phyloP scores from a whole-genome alignment of 2,888 invertebrate species.

The Matsumyia berberina region DNA sequence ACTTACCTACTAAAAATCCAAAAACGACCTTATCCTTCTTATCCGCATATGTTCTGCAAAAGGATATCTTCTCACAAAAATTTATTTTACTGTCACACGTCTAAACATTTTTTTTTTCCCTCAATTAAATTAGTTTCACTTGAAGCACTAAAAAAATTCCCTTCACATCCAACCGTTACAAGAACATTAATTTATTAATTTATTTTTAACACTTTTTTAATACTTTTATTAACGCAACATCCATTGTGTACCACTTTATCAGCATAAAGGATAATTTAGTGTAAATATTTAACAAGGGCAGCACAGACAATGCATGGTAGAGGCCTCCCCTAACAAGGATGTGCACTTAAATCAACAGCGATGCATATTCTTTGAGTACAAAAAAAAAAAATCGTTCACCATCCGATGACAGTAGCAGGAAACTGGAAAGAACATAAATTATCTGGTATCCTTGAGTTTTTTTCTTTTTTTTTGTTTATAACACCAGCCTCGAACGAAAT shows the following conservation, averaged over 20 bases:
- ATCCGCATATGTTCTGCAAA: slow-evolving; percentile 17
- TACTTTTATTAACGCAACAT: slow-evolving; percentile 15
- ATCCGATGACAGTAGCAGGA: not conserved
- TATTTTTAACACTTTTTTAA: slow-evolving; percentile 6
- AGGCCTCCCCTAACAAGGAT: slow-evolving; percentile 28
- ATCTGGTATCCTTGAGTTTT: slow-evolving; percentile 7
- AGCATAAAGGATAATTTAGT: slow-evolving; percentile 33
- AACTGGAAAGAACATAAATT: not conserved
- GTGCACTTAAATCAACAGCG: slow-evolving; percentile 36
- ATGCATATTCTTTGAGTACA: not conserved
- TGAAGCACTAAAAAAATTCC: slow-evolving; percentile 2
- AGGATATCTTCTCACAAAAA: slow-evolving; percentile 15
- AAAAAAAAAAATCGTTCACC: slow-evolving; percentile 16
- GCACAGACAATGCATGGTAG: slow-evolving; percentile 3
- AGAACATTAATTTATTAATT: slow-evolving; percentile 13
- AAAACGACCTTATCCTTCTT: slow-evolving; percentile 31
- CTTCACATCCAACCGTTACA: slow-evolving; percentile 6
- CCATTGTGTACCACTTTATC: slow-evolving; percentile 24
- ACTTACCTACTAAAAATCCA: slow-evolving; percentile 49
- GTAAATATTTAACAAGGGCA: slow-evolving; percentile 32
- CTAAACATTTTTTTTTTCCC: not conserved
- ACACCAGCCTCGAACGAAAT: not conserved
- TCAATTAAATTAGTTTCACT: slow-evolving; percentile 15
- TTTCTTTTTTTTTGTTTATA: not conserved
- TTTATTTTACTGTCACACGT: not conserved